Evolutionary conservation across 2,888 invertebrate genomes (phyloP).

Genomic region (Diarsia rubi): DNA sequence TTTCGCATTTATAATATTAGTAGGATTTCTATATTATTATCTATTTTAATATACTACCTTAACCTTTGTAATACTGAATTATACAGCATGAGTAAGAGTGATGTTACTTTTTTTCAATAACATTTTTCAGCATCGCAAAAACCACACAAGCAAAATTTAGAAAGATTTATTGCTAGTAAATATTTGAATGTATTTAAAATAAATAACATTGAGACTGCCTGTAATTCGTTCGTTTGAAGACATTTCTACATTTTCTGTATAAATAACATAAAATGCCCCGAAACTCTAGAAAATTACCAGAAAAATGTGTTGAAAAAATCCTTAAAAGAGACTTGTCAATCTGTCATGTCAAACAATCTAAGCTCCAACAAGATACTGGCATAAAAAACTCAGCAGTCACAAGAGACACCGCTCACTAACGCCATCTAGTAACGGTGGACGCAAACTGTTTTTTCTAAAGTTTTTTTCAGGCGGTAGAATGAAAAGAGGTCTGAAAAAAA

Average conservation of each 20-base stretch:
- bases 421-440: slow-evolving; percentile 75
- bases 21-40: too few species aligned
- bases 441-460: slow-evolving; percentile 76
- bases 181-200: neutral
- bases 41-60: neutral
- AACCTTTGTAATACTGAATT: neutral
- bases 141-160: neutral
- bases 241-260: neutral
- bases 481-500: slow-evolving; percentile 65
- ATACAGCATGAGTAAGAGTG: neutral
- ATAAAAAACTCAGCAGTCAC: neutral
- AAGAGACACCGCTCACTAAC: slow-evolving; percentile 63
- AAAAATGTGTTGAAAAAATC: slow-evolving; percentile 4
- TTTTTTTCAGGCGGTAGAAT: slow-evolving; percentile 68
- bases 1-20: too few species aligned
- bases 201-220: too few species aligned
- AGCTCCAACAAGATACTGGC: neutral
- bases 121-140: neutral
- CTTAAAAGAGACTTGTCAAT: slow-evolving; percentile 15
- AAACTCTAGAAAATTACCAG: neutral
- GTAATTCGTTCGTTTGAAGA: too few species aligned
- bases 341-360: slow-evolving; percentile 26
- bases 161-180: neutral
- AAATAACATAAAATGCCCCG: neutral
- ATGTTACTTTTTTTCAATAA: neutral